A percentile compares a stretch with the other conserved stretches of the same genome.
Evolutionary conservation across 2,113 vertebrate species (phyloP).

Genomic region (Formicarius rufipectus): DNA sequence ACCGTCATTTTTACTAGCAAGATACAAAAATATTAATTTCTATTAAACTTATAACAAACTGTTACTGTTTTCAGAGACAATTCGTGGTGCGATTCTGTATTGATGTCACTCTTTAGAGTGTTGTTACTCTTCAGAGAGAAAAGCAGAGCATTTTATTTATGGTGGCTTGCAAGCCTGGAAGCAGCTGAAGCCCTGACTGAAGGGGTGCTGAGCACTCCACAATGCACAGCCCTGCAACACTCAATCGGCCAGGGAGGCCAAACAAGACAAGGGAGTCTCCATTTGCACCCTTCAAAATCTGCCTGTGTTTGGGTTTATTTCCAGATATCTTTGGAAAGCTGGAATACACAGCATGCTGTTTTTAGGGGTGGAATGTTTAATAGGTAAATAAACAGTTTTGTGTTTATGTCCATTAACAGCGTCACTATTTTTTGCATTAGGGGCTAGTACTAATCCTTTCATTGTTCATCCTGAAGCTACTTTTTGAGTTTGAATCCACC

Average conservation of each 20-base stretch:
- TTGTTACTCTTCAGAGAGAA: background rate
- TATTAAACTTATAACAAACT: background rate
- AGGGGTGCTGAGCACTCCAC: background rate
- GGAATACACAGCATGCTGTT: background rate
- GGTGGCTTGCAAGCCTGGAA: background rate
- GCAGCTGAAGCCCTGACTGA: background rate
- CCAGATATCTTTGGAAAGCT: background rate
- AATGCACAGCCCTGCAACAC: background rate
- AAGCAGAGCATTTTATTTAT: background rate
- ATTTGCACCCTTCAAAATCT: background rate
- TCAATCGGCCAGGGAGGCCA: background rate
- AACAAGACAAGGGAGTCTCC: background rate
- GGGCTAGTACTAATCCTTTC: background rate
- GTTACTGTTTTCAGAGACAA: background rate
- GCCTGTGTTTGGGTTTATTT: background rate
- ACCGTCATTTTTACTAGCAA: background rate
- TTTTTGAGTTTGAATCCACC: background rate
- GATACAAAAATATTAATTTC: background rate
- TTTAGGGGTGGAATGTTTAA: background rate
- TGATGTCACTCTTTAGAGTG: background rate
- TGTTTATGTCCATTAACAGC: background rate
- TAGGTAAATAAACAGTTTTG: background rate
- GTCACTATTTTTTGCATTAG: background rate
- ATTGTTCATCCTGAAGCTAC: background rate
- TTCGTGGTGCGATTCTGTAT: background rate